Base-by-base conservation (phyloP, 2,888 invertebrate species). In the Platycnemis pennipes region DNA sequence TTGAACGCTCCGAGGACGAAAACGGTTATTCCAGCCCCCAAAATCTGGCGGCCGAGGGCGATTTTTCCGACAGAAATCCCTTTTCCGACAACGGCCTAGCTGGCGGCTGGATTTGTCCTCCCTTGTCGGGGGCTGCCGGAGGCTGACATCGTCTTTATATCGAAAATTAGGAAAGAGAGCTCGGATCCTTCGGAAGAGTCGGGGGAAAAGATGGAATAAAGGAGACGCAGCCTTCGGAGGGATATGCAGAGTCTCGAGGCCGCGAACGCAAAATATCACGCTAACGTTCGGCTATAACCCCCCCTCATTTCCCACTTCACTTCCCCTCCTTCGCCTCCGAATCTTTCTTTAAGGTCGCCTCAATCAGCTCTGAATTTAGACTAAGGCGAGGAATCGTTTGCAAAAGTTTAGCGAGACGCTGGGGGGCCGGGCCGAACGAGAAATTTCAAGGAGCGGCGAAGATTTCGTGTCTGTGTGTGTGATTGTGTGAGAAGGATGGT, bases 341-440 rank as follows among this genome's bases (percentile, higher is more conserved):
- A 77, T 31, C 69, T 77, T 69, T 69, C 16, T n/a, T 19, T 37
- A 37, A 77, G 69, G 31, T 77, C 69, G 69, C 31, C 37, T 77
- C 69, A 77, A 77, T 77, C 69, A 77, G 69, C 69, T 77, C 13
- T 77, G 37, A 77, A 77, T 77, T 77, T 77, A 2, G 31, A 77
- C 7, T 37, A 77, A 77, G 69, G 31, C 69, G 69, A 77, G 31
- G 69, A 77, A 77, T 77, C 69, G 69, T 77, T 77, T 77, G 31
- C 69, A 31, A n/a, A 77, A 77, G 69, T 37, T 37, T 77, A 77
- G 37, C 69, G 69, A 77, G 69, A 2, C 69, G 37, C 3, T 77
- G 37, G 49, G n/a, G 49, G 49, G 49, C 49, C 49, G 13, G 49
- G 13, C 49, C 5, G 13, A 77, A 77, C 69, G 7, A 77, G 69